These are phyloP conservation scores for Tinamus guttatus DNA, from an alignment of 2,113 vertebrate species.

Conservation along the genomic window DNA sequence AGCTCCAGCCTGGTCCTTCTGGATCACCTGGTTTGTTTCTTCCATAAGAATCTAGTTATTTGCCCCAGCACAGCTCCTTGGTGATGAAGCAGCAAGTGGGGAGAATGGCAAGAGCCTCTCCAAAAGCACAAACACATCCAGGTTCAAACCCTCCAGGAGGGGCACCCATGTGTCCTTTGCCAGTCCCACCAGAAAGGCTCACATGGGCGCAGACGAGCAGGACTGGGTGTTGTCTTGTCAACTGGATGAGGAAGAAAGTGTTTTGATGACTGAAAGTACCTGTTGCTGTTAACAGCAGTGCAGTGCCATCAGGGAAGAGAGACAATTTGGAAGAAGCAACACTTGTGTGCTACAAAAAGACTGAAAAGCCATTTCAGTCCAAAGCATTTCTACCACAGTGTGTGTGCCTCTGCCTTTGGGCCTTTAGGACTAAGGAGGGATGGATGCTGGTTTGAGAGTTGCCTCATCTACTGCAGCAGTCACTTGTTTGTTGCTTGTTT, in stretches of 20 bases:
- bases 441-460: neutral
- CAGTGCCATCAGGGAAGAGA: neutral
- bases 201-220: neutral
- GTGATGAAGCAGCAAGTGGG: neutral
- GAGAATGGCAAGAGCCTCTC: neutral
- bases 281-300: neutral
- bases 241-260: neutral
- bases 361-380: neutral
- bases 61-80: neutral
- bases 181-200: neutral
- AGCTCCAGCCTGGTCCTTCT: neutral
- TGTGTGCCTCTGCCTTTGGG: rapidly evolving
- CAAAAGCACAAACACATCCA: neutral
- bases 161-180: neutral
- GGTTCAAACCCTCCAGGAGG: neutral
- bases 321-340: neutral
- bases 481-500: neutral
- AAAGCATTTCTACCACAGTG: neutral
- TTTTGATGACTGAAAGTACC: neutral
- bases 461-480: neutral
- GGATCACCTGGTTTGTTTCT: neutral
- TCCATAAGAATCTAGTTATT: neutral
- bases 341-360: neutral
- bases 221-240: neutral
- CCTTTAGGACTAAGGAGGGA: neutral